Evolutionary conservation across 2,113 vertebrate species (phyloP).

Genomic region (human): DNA sequence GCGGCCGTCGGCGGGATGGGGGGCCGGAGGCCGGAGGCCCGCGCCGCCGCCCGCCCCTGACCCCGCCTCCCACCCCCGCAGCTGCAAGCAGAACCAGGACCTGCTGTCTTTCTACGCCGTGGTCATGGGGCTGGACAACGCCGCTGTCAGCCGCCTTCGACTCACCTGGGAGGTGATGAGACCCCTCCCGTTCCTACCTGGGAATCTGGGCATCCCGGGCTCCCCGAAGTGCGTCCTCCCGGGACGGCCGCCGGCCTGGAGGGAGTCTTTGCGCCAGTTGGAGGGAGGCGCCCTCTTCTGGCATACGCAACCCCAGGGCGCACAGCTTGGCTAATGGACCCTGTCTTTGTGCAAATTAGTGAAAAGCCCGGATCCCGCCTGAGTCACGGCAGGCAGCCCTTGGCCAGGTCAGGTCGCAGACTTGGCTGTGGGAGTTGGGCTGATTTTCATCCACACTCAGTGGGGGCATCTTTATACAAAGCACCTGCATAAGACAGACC

Average conservation of each 20-base stretch:
- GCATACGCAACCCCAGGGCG: neutral
- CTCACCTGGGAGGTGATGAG: slow-evolving; percentile 94
- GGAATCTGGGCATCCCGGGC: neutral
- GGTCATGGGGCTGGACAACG: slow-evolving; percentile 95
- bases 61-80: slow-evolving; percentile 63
- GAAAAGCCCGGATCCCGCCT: neutral
- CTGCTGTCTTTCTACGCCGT: slow-evolving; percentile 96
- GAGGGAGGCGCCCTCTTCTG: slow-evolving; percentile 31
- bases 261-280: neutral
- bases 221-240: rapidly evolving
- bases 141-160: slow-evolving; percentile 92
- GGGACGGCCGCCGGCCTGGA: rapidly evolving
- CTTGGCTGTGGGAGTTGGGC: neutral
- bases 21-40: rapidly evolving
- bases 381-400: neutral
- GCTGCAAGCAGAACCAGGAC: slow-evolving; percentile 98
- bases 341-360: neutral
- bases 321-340: neutral
- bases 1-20: rapidly evolving
- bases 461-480: neutral
- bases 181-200: neutral
- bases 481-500: neutral
- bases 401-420: neutral
- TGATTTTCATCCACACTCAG: neutral
- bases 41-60: neutral